Base-by-base conservation (phyloP, 2,797 vertebrate species). In the Myotis planiceps region DNA sequence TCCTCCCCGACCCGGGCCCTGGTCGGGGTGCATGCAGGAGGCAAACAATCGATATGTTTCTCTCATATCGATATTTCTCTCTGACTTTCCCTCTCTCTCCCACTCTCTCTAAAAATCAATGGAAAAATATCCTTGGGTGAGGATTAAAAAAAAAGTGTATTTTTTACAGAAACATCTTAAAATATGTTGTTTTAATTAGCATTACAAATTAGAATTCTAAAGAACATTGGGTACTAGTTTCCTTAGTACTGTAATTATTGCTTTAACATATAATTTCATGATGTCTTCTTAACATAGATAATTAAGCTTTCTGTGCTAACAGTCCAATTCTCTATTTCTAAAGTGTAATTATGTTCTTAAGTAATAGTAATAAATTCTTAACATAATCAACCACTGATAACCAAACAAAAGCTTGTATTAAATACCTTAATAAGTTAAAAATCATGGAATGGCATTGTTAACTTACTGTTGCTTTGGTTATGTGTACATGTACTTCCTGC, bases 251-350 rank as follows among this genome's bases (percentile, higher is more conserved):
- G 14, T 92, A 97, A 96, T 97, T 96, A 97, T 4, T 82, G 53
- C 74, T 92, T 94, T 88, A 97, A 95, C 75, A 32, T 96, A 79
- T 93, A 97, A 97, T 97, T 97, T 95, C 49, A 93, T 60, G 55
- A 63, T 81, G 74, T 80, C 72, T 92, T 93, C 49, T 75, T 88
- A 58, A 75, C 86, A 83, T 32, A 96, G 76, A 95, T 95, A 97
- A 97, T 97, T 97, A 97, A 96, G 29, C 47, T 88, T 93, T 92
- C 88, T 71, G 66, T 72, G 87, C 29, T 93, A 96, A 90, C n/a
- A 86, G 89, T 82, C 75, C 94, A 86, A 83, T 72, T 95, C 69
- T 65, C 45, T 91, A 42, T 92, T 80, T 86, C 58, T 69, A 66
- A 92, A 83, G 84, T 65, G 0, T 93, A 98, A 97, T 97, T 97